Base-by-base conservation (phyloP, 2,888 invertebrate genomes). In the Silvanus unidentatus region DNA sequence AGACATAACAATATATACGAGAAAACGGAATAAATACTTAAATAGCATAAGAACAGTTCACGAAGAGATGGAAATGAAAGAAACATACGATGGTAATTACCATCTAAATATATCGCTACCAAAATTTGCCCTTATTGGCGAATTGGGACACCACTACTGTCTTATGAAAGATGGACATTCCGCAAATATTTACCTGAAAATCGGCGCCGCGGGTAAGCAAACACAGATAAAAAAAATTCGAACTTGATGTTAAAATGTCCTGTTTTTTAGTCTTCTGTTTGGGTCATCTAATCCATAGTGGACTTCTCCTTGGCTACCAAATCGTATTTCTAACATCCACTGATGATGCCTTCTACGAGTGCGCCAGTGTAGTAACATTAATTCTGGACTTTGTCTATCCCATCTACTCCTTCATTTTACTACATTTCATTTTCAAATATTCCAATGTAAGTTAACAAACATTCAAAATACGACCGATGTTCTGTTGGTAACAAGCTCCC, bases 401-500 rank as follows among this genome's bases (percentile, higher is more conserved):
- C 0, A 60, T 80, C 13, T 88, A 86, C 68, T 86, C 86, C 30
- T 84, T 89, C 65, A 69, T 84, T 37, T 81, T 87, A 58, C 75
- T 89, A 1, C 88, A 83, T 69, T 87, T 89, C 64, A 81, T 88
- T 52, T 88, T 88, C 66, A 86, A 88, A 66, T 88, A 86, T 67
- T 86, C 87, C 2, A 88, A 88, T 68, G 87, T 88, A 69, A 81
- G 68, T 63, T 37, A 11, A 32, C 32, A 32, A 11, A 32, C 6
- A 12, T 5, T 8, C 3, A 22, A 38, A 12, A 27, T 15, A 10
- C 4, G 10, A 22, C 34, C 8, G 42, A 42, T 36, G 27, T 16
- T 29, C 16, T 41, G 16, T 16, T 15, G 16, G 10, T 43, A 22
- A 29, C 40, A 10, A n/a, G n/a, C n/a, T n/a, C n/a, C 40, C 37